Conservation (phyloP, 2,113 vertebrate genomes). For the Scatophagus argus region DNA sequence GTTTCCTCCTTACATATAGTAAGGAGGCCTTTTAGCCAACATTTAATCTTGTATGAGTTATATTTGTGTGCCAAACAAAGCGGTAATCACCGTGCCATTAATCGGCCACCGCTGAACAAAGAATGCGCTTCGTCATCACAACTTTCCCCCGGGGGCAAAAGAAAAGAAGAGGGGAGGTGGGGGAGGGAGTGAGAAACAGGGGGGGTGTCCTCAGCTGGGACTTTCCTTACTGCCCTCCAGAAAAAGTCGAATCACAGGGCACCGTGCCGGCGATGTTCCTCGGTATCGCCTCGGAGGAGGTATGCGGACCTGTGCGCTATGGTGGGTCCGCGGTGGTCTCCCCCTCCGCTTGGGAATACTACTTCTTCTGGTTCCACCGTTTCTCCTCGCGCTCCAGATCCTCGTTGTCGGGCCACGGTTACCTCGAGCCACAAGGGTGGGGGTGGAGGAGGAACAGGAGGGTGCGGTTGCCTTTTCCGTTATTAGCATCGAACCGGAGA, state of each 20-base stretch:
- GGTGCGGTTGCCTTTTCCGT: slow-evolving; percentile 74
- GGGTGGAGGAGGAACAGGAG: slow-evolving; percentile 20
- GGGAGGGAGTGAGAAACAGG: slow-evolving; percentile 19
- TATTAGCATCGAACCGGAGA: slow-evolving; percentile 78
- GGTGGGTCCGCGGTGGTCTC: slow-evolving; percentile 32
- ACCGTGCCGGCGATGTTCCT: slow-evolving; percentile 56
- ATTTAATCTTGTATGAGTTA: background rate
- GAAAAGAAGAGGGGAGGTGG: slow-evolving; percentile 19
- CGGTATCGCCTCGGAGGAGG: slow-evolving; percentile 40
- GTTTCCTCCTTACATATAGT: background rate
- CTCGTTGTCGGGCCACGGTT: slow-evolving; percentile 67
- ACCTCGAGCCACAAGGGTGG: slow-evolving; percentile 1
- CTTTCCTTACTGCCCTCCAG: slow-evolving; percentile 56
- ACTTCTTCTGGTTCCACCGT: slow-evolving; percentile 60
- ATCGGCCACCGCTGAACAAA: slow-evolving; percentile 46
- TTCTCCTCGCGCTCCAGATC: slow-evolving; percentile 76
- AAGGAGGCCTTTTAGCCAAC: background rate
- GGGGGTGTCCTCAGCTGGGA: slow-evolving; percentile 65
- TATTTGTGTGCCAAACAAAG: slow-evolving; percentile 9
- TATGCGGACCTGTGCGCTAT: slow-evolving; percentile 64
- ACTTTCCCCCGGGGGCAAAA: slow-evolving; percentile 46
- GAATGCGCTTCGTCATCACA: slow-evolving; percentile 75
- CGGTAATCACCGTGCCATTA: slow-evolving; percentile 24
- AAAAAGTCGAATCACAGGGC: slow-evolving; percentile 36
- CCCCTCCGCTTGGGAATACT: slow-evolving; percentile 40